phyloP scores from a whole-genome alignment of 2,113 vertebrate species.

The Ceratotherium simum region DNA sequence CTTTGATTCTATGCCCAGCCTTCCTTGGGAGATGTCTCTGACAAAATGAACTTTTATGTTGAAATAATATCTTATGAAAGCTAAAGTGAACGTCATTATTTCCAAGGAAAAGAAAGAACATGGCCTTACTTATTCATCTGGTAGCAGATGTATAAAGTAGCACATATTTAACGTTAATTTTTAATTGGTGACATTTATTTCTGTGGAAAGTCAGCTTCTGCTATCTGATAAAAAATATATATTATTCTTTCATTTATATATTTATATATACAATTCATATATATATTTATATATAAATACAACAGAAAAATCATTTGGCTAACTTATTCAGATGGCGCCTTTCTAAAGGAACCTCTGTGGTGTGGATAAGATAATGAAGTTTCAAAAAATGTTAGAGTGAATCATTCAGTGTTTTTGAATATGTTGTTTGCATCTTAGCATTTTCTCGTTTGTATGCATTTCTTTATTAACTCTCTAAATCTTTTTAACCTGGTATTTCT shows the following conservation, averaged over 20 bases:
- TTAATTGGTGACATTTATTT: slow-evolving; percentile 59
- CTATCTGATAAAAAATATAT: slow-evolving; percentile 37
- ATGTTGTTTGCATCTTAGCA: slow-evolving; percentile 8
- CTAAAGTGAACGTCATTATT: slow-evolving; percentile 9
- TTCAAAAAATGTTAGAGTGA: background rate
- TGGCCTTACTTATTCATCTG: background rate
- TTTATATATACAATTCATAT: no score
- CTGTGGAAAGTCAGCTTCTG: slow-evolving; percentile 24
- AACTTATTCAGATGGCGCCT: background rate
- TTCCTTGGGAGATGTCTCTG: background rate
- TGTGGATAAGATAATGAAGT: background rate
- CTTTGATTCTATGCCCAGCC: background rate
- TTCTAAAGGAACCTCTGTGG: background rate
- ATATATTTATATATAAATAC: background rate
- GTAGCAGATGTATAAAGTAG: slow-evolving; percentile 22
- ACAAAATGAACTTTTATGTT: slow-evolving; percentile 28
- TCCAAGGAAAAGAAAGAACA: slow-evolving; percentile 34
- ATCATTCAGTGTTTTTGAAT: background rate
- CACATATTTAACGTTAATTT: slow-evolving; percentile 12
- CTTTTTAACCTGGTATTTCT: background rate
- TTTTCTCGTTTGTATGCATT: background rate
- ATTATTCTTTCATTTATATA: background rate
- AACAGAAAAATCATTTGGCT: slow-evolving; percentile 4
- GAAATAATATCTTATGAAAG: background rate
- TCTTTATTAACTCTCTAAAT: background rate